Percentiles rank a stretch among this genome's conserved stretches.
These are phyloP conservation scores for Sclerurus mexicanus DNA, from an alignment of 2,113 vertebrate species.

Conservation along the genomic window DNA sequence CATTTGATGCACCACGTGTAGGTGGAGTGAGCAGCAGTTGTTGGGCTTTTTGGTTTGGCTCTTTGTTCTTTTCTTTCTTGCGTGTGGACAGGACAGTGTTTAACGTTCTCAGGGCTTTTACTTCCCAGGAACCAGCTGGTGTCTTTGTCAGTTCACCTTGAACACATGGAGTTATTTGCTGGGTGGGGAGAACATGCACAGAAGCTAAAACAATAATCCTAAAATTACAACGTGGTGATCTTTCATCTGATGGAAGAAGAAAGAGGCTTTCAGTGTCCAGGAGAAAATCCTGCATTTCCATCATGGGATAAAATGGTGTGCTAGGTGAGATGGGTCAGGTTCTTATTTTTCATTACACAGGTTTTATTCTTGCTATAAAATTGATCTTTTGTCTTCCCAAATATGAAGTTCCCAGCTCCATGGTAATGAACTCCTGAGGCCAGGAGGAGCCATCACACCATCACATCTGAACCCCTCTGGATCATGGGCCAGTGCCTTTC, in stretches of 20 bases:
- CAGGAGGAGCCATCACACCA: background rate
- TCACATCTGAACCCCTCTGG: background rate
- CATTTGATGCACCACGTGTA: accelerated
- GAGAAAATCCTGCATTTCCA: background rate
- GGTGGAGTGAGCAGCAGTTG: background rate
- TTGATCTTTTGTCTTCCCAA: background rate
- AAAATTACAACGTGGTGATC: background rate
- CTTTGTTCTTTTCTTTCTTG: background rate
- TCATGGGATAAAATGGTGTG: background rate
- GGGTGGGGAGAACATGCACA: background rate
- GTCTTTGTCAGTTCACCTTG: background rate
- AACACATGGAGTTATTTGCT: background rate
- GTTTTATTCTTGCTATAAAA: background rate
- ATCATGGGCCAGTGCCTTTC: background rate
- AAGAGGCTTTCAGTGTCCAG: background rate
- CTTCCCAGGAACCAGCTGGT: background rate
- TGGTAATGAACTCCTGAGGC: background rate
- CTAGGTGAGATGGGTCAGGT: background rate
- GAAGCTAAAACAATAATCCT: background rate
- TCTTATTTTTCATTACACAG: background rate
- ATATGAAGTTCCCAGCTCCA: background rate
- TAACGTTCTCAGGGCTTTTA: background rate
- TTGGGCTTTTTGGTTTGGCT: background rate
- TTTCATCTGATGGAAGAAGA: background rate
- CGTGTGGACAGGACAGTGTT: too few relatives aligned